These are phyloP conservation scores for Apostichopus californicus DNA, from an alignment of 35 echinoderm and acorn worm species.

Conservation along the genomic window DNA sequence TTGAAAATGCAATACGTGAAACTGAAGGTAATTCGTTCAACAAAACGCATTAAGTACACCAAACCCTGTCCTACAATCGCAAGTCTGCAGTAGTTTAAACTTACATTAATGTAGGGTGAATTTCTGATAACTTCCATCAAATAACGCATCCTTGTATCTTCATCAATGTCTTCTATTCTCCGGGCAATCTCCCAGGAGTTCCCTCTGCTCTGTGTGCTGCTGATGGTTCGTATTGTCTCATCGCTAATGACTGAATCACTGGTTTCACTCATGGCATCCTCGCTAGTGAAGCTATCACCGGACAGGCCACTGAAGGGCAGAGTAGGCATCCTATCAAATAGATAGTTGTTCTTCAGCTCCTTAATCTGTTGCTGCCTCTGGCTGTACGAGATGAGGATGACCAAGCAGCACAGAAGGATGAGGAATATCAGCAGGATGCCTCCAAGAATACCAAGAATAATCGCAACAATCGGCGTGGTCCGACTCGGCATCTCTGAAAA, in stretches of 20 bases:
- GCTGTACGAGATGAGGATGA: slow-evolving; percentile 36
- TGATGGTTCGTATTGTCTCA: neutral
- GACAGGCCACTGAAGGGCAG: slow-evolving; percentile 20
- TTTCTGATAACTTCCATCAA: slow-evolving; percentile 44
- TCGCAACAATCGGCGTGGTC: slow-evolving; percentile 2
- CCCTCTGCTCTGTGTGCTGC: neutral
- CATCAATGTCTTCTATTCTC: slow-evolving; percentile 3
- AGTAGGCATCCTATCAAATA: neutral
- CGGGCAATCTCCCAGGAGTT: slow-evolving; percentile 13
- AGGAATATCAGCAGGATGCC: slow-evolving; percentile 32
- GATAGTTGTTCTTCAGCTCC: neutral
- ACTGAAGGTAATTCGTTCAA: too few species aligned
- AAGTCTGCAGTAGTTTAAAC: too few species aligned
- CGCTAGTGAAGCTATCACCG: neutral
- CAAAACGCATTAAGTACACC: too few species aligned
- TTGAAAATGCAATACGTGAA: too few species aligned
- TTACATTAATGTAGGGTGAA: slow-evolving; percentile 48
- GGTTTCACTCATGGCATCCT: slow-evolving; percentile 21
- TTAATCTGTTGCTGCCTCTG: neutral
- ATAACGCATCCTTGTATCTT: slow-evolving; percentile 44
- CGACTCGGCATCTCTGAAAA: slow-evolving; percentile 2
- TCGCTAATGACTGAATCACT: slow-evolving; percentile 34
- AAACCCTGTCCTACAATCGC: too few species aligned
- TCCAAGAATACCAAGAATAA: slow-evolving; percentile 19
- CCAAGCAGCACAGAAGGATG: slow-evolving; percentile 12